Percentiles rank a stretch among this genome's conserved stretches.
Evolutionary conservation across 2,113 vertebrate genomes (phyloP).

Genomic region (Zosterops hypoxanthus): DNA sequence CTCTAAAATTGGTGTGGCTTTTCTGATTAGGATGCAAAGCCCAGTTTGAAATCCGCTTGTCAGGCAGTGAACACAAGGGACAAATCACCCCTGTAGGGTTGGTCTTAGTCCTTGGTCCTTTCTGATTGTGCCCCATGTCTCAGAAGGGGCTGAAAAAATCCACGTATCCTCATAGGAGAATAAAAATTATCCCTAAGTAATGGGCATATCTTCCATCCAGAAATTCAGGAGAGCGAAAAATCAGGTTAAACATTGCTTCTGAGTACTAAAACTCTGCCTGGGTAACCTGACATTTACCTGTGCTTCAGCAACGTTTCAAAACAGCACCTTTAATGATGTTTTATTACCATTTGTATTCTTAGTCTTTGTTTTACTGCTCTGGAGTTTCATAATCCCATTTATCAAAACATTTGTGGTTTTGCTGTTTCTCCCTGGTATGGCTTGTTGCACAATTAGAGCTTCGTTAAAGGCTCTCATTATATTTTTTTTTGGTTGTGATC

Average conservation of each 20-base stretch:
- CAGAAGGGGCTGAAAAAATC: not conserved
- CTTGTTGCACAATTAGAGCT: slow-evolving; percentile 17
- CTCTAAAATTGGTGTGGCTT: not conserved
- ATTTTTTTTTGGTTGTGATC: not conserved
- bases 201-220: not conserved
- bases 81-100: not conserved
- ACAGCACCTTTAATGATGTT: not conserved
- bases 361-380: not conserved
- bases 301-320: not conserved
- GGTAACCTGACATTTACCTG: not conserved
- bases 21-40: not conserved
- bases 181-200: not conserved
- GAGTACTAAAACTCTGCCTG: not conserved
- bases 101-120: not conserved
- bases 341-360: not conserved
- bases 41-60: not conserved
- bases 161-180: fast-evolving
- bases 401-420: not conserved
- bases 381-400: slow-evolving; percentile 2
- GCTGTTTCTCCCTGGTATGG: not conserved
- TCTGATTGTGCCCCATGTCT: fast-evolving
- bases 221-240: not conserved
- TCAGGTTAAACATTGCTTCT: not conserved
- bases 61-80: not conserved
- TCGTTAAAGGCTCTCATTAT: slow-evolving; percentile 1